These are phyloP conservation scores for Amblyraja radiata DNA, from an alignment of 2,797 vertebrate species.

Conservation along the genomic window DNA sequence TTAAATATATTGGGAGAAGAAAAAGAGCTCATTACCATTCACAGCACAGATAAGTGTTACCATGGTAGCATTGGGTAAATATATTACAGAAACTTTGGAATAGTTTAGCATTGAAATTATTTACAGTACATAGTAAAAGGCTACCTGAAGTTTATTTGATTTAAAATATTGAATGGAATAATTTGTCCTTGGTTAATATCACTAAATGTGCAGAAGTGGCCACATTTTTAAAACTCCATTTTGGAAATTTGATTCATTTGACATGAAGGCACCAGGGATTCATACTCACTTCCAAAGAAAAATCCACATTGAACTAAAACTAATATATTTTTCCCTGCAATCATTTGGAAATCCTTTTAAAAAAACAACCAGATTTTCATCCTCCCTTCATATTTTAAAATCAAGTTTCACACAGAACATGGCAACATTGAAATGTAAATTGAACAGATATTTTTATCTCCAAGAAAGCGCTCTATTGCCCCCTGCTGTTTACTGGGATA, in stretches of 20 bases:
- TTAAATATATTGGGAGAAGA: not conserved
- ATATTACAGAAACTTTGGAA: not conserved
- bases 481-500: not conserved
- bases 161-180: not conserved
- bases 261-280: not conserved
- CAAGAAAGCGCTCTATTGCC: constrained; percentile 10
- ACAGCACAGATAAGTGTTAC: not conserved
- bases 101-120: not conserved
- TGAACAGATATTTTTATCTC: not conserved
- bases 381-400: not conserved
- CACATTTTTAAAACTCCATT: too few relatives aligned
- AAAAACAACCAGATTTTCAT: not conserved
- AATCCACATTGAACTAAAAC: not conserved
- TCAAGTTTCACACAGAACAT: constrained; percentile 12
- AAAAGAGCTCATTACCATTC: too few relatives aligned
- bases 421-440: not conserved
- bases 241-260: not conserved
- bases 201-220: too few relatives aligned
- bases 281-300: not conserved
- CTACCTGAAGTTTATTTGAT: not conserved
- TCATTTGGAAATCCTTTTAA: not conserved
- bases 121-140: not conserved
- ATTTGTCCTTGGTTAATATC: too few relatives aligned
- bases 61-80: not conserved
- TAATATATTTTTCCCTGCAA: constrained; percentile 10